Conservation (phyloP, 1,140 invertebrate genomes). For the Drosophila sturtevanti region DNA sequence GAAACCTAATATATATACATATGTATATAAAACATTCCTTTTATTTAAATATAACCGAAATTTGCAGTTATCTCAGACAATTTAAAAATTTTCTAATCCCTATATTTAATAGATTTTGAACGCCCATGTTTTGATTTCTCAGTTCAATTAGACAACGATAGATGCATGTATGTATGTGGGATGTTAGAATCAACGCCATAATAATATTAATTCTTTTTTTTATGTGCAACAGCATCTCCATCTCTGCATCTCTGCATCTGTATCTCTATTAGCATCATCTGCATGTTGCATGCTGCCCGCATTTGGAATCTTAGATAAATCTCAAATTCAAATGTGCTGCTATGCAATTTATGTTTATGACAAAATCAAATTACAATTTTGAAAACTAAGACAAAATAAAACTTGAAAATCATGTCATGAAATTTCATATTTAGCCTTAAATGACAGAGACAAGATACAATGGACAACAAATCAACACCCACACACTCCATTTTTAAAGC, state of each 20-base stretch:
- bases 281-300: conserved; percentile 43
- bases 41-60: too few relatives aligned
- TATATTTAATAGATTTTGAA: not conserved
- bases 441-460: conserved; percentile 32
- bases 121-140: conserved; percentile 31
- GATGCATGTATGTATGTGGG: conserved; percentile 34
- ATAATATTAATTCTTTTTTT: conserved; percentile 63
- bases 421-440: conserved; percentile 29
- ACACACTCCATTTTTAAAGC: conserved; percentile 26
- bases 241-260: conserved; percentile 24
- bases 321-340: conserved; percentile 55
- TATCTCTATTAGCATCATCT: too few relatives aligned
- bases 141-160: conserved; percentile 60
- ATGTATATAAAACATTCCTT: too few relatives aligned
- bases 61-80: not conserved
- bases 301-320: conserved; percentile 34
- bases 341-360: conserved; percentile 69
- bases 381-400: conserved; percentile 9
- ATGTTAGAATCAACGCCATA: conserved; percentile 52
- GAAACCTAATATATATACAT: too few relatives aligned
- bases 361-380: conserved; percentile 48
- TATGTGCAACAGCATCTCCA: conserved; percentile 34
- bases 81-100: not conserved
- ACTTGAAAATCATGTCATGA: not conserved
- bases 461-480: conserved; percentile 35